Percentiles rank a stretch among this genome's conserved stretches.
These are phyloP conservation scores for Corbicula japonica DNA, from an alignment of 2,888 invertebrate genomes.

Conservation along the genomic window DNA sequence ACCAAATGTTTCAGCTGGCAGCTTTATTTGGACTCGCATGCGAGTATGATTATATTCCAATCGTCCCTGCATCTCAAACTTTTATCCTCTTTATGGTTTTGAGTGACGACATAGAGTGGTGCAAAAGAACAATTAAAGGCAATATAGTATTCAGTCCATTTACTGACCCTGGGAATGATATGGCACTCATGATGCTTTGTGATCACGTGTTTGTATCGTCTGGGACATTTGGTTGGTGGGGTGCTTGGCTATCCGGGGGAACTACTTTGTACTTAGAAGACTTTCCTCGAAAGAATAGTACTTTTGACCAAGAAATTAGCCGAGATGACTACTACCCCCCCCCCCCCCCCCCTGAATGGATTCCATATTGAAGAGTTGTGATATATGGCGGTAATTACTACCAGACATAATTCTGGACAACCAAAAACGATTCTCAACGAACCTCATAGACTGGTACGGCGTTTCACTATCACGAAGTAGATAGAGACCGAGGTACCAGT, in stretches of 20 bases:
- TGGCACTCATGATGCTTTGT: constrained; percentile 19
- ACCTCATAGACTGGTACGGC: no score
- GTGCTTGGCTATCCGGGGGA: constrained; percentile 18
- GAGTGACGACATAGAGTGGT: constrained; percentile 25
- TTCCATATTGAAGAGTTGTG: no score
- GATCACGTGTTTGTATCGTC: constrained; percentile 12
- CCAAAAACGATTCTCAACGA: no score
- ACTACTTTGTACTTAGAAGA: constrained; percentile 13
- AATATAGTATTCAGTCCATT: constrained; percentile 2
- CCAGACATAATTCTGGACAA: no score
- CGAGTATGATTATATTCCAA: neutral
- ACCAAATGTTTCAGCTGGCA: constrained; percentile 25
- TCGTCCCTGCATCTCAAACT: neutral
- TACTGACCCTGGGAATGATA: neutral
- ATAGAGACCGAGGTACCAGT: no score
- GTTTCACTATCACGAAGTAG: no score
- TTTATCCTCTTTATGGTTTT: constrained; percentile 4
- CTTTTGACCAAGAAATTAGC: neutral
- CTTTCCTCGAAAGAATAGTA: neutral
- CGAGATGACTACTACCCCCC: constrained; percentile 2
- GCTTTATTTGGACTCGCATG: constrained; percentile 9
- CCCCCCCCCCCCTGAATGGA: no score
- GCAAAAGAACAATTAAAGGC: constrained; percentile 1
- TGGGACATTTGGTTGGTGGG: constrained; percentile 34
- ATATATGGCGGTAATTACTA: no score